Conservation (phyloP, 2,113 vertebrate species). For the Struthio camelus region DNA sequence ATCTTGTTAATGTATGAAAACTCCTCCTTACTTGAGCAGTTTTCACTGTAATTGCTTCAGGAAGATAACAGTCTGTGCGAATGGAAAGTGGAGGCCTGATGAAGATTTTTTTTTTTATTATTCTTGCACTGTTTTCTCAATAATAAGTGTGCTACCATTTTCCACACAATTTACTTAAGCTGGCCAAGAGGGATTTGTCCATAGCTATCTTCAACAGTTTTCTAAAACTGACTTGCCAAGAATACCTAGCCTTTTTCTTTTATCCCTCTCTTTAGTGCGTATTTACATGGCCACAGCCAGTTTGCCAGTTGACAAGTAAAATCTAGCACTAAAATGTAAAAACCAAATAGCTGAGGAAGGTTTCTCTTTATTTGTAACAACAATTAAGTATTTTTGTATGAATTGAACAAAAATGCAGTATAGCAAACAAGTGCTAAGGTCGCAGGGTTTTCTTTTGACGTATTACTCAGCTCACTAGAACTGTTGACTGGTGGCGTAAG, state of each 20-base stretch:
- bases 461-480: background rate
- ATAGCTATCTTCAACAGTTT: background rate
- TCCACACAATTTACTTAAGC: background rate
- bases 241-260: background rate
- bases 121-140: background rate
- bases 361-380: background rate
- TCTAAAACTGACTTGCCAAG: background rate
- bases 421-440: background rate
- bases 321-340: background rate
- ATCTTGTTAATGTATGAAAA: rapidly evolving
- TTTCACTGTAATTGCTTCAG: background rate
- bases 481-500: background rate
- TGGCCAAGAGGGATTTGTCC: background rate
- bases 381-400: background rate
- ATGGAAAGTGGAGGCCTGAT: background rate
- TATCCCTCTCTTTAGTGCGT: background rate
- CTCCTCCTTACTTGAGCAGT: background rate
- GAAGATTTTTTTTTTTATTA: background rate
- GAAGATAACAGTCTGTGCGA: background rate
- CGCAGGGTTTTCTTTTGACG: background rate
- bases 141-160: background rate
- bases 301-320: background rate
- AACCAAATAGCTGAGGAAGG: no score
- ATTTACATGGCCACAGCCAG: background rate
- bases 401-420: background rate